phyloP scores from a whole-genome alignment of 1,140 invertebrate genomes.

The Chionoecetes opilio region DNA sequence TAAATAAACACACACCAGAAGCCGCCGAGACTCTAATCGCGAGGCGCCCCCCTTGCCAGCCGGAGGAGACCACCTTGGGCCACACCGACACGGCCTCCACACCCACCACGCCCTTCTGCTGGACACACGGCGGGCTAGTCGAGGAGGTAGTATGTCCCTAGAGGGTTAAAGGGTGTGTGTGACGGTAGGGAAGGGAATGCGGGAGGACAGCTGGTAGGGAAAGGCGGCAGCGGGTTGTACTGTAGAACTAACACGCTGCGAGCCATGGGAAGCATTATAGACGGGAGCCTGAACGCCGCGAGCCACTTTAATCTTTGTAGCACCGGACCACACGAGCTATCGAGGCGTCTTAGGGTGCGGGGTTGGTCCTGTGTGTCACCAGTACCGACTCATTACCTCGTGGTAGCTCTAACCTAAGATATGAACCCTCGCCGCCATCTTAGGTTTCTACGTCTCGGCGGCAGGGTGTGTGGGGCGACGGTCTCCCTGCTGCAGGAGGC shows the following conservation, averaged over 20 bases:
- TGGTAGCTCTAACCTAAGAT: conserved; percentile 62
- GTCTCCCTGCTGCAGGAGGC: conserved; percentile 13
- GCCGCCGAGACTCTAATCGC: conserved; percentile 46
- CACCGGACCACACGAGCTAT: neutral
- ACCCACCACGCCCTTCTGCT: neutral
- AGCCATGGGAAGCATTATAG: neutral
- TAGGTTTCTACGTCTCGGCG: conserved; percentile 36
- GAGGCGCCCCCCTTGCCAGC: conserved; percentile 34
- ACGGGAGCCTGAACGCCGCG: neutral
- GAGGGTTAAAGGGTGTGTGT: neutral
- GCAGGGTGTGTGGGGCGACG: neutral
- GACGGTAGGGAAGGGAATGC: neutral
- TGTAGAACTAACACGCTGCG: conserved; percentile 46
- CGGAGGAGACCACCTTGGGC: neutral
- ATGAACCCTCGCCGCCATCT: conserved; percentile 63
- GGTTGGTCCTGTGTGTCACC: neutral
- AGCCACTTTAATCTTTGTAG: neutral
- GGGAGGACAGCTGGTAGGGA: neutral
- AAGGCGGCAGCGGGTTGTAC: neutral
- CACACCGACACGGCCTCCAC: neutral
- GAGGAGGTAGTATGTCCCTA: neutral
- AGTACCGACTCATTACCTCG: conserved; percentile 58
- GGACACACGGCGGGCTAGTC: too few species aligned
- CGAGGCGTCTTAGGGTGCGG: neutral
- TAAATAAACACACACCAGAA: conserved; percentile 53